Base-by-base conservation (phyloP, 2,113 vertebrate species). In the Salvator merianae region DNA sequence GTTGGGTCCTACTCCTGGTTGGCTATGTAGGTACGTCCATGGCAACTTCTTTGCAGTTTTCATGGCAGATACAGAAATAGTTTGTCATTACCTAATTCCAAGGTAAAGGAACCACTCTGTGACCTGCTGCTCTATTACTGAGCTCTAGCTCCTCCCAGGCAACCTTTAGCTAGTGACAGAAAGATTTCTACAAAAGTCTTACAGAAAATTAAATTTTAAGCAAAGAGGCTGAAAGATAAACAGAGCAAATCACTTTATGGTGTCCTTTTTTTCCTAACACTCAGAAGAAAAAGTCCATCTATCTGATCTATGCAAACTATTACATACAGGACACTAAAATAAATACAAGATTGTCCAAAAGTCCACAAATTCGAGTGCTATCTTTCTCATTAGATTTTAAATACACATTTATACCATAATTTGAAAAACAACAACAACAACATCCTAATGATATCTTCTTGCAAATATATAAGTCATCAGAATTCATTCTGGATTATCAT, bases 141-240 rank as follows among this genome's bases (percentile, higher is more conserved):
- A 59, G 55, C 5, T 59, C 16, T 20, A 59, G 55, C 55, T 16
- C 5, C 20, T 20, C 55, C 20, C 20, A 59, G 55, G 26, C 77
- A 16, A 86, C 79, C 36, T 68, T 91, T 79, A 36, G 7, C 2
- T 55, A 78, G 28, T 4, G 43, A 0, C 73, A n/a, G 32, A 81
- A 79, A 36, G 14, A 18, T 78, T 16, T 86, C 71, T 18, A 76
- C 88, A 88, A 43, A 83, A 66, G 1, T 75, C 72, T 88, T 47
- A 72, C 9, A 59, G 0, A 62, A 84, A 3, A 74, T 47, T 5
- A 85, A 65, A 53, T 1, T 86, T 26, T 13, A 84, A 71, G 86
- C 68, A 40, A 78, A 5, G 9, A 82, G 87, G 0, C 1, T 66
- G 59, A 43, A 75, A 22, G 59, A 70, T 18, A 62, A 1, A 73